Percentiles rank a stretch among this genome's conserved stretches.
These are phyloP conservation scores for Pristionchus pacificus DNA, from an alignment of 1,140 invertebrate species.

Conservation along the genomic window DNA sequence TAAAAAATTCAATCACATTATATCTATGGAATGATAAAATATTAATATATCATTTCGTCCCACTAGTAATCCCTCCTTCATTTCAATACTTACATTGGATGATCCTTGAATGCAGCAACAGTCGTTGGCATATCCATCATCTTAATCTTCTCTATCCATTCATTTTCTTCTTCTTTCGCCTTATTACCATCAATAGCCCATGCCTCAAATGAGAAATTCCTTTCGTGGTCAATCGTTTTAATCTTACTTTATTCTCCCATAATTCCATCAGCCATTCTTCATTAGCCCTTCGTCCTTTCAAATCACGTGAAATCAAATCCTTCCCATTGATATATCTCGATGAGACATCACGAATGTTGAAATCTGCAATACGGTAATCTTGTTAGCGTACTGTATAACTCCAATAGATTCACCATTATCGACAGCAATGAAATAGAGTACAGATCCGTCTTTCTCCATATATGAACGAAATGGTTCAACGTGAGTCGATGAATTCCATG, in stretches of 20 bases:
- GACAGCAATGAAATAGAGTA: too few species aligned
- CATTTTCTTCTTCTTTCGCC: background rate
- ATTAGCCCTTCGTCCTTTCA: background rate
- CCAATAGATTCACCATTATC: too few species aligned
- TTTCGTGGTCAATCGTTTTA: background rate
- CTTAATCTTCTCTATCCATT: background rate
- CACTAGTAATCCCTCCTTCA: too few species aligned
- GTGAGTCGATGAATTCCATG: background rate
- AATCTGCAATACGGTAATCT: background rate
- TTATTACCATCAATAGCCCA: background rate
- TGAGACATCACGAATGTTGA: background rate
- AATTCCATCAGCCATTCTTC: background rate
- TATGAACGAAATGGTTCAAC: background rate
- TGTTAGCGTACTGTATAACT: background rate
- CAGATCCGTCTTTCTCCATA: too few species aligned
- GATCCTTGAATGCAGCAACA: background rate
- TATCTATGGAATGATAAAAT: background rate
- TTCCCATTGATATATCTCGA: background rate
- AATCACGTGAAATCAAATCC: background rate
- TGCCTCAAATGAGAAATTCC: background rate
- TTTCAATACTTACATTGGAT: background rate
- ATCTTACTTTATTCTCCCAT: background rate
- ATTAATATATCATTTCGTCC: too few species aligned
- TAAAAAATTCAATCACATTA: background rate
- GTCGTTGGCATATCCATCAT: background rate